phyloP scores from a whole-genome alignment of 2,113 vertebrate species.

The Lampris megalopsis region DNA sequence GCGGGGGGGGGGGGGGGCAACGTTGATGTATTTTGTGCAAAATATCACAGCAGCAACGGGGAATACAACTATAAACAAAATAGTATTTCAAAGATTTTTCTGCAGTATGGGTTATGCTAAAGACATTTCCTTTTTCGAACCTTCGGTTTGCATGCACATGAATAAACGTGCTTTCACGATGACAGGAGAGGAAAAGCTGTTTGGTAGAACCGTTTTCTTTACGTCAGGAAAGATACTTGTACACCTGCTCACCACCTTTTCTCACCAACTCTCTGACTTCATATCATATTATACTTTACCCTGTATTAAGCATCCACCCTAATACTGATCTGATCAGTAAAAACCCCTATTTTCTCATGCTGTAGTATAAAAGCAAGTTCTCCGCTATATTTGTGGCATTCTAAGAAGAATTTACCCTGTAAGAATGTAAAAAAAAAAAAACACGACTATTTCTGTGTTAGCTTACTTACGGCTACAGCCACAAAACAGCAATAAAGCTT shows the following conservation, averaged over 20 bases:
- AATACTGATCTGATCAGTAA: constrained; percentile 1
- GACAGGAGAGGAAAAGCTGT: constrained; percentile 16
- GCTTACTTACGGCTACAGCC: background rate
- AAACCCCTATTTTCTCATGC: constrained; percentile 20
- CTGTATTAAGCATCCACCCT: background rate
- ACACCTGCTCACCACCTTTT: no score
- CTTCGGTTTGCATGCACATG: background rate
- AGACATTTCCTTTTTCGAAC: background rate
- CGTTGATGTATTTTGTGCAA: background rate
- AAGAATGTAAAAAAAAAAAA: constrained; percentile 4
- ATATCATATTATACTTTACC: background rate
- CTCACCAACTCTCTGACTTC: background rate
- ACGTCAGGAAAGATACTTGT: background rate
- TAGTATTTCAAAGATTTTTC: background rate
- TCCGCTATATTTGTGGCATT: constrained; percentile 35
- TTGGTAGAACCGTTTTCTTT: constrained; percentile 5
- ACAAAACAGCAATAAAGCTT: no score
- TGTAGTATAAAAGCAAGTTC: background rate
- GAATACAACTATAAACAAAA: background rate
- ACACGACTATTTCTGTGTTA: background rate
- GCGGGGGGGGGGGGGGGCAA: background rate
- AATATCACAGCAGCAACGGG: background rate
- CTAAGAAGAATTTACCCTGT: constrained; percentile 24
- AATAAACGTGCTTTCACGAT: constrained; percentile 1
- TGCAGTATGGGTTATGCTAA: constrained; percentile 1